Conservation (phyloP, 1,140 invertebrate species). For the Trachelipus rathkii region DNA sequence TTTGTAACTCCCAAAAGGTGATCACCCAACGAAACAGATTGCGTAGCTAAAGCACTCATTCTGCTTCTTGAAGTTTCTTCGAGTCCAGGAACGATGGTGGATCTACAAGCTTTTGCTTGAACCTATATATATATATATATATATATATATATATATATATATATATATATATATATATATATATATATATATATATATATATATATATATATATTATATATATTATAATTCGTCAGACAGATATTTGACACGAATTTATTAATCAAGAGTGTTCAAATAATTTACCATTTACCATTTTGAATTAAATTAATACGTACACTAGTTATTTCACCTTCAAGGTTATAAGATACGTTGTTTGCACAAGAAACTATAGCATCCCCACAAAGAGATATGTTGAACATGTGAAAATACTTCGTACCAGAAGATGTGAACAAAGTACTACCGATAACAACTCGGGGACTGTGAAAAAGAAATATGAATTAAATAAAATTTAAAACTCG, state of each 20-base stretch:
- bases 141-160: slow-evolving; percentile 15
- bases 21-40: slow-evolving; percentile 56
- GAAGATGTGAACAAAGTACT: slow-evolving; percentile 57
- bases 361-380: slow-evolving; percentile 51
- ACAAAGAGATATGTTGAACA: slow-evolving; percentile 61
- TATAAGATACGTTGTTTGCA: slow-evolving; percentile 52
- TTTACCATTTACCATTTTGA: no score
- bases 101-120: slow-evolving; percentile 54
- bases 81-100: slow-evolving; percentile 53
- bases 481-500: no score
- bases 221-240: no score
- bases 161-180: background rate
- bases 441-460: slow-evolving; percentile 52
- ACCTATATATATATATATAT: slow-evolving; percentile 35
- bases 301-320: slow-evolving; percentile 31
- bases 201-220: background rate
- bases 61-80: slow-evolving; percentile 34
- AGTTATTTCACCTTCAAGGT: slow-evolving; percentile 44
- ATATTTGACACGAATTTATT: no score
- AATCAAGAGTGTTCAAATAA: no score
- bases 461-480: slow-evolving; percentile 43
- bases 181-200: background rate
- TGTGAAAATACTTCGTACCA: slow-evolving; percentile 59
- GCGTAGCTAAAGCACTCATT: slow-evolving; percentile 51
- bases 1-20: slow-evolving; percentile 54